Evolutionary conservation across 2,113 vertebrate species (phyloP).

Genomic region (Mirounga angustirostris): DNA sequence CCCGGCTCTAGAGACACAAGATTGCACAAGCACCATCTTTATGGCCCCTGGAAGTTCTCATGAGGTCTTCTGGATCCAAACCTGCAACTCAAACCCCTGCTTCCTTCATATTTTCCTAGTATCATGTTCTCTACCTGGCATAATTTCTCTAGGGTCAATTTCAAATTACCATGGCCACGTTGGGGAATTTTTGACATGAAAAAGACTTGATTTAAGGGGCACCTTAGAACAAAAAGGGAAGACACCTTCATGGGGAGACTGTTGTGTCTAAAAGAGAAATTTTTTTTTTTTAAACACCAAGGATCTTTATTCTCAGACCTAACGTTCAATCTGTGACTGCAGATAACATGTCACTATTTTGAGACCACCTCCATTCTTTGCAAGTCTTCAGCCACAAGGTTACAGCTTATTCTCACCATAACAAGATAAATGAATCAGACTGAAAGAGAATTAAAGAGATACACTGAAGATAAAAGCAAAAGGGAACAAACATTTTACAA

Average conservation of each 20-base stretch:
- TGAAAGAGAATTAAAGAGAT: neutral
- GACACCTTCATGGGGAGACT: neutral
- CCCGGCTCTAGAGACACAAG: neutral
- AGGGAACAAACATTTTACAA: slow-evolving; percentile 16
- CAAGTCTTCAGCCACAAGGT: slow-evolving; percentile 25
- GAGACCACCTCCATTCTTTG: neutral
- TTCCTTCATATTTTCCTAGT: slow-evolving; percentile 20
- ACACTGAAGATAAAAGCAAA: slow-evolving; percentile 43
- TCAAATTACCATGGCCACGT: neutral
- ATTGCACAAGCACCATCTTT: neutral
- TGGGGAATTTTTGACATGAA: slow-evolving; percentile 38
- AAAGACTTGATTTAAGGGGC: neutral
- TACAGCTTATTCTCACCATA: neutral
- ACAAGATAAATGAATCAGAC: neutral
- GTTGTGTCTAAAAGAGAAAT: neutral
- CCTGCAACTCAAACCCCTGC: neutral
- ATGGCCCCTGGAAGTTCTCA: neutral
- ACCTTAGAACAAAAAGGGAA: neutral
- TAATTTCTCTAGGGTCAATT: neutral
- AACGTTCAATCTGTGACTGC: neutral
- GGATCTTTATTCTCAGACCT: slow-evolving; percentile 7
- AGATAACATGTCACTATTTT: neutral
- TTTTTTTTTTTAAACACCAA: neutral
- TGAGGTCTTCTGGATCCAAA: neutral
- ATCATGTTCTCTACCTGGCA: neutral